These are phyloP conservation scores for Drosophila algonquin DNA, from an alignment of 2,888 invertebrate species.

Conservation along the genomic window DNA sequence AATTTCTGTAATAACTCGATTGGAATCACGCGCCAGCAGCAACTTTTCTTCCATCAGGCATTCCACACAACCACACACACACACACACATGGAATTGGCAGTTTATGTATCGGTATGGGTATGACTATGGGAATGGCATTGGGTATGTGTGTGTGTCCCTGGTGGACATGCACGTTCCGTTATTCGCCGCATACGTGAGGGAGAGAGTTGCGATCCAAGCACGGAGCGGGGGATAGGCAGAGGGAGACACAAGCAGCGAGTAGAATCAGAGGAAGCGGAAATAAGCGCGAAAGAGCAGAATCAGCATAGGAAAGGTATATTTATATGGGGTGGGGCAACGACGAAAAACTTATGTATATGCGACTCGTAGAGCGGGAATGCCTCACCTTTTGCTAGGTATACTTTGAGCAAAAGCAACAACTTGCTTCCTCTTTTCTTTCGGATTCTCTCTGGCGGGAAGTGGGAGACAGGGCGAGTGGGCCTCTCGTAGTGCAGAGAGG, in stretches of 20 bases:
- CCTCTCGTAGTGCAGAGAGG: too few relatives aligned
- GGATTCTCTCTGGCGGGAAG: too few relatives aligned
- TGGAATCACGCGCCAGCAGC: constrained; percentile 80
- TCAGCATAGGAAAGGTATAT: background rate
- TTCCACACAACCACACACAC: constrained; percentile 50
- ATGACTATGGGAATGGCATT: constrained; percentile 27
- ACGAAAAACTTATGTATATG: too few relatives aligned
- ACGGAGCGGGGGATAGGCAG: too few relatives aligned
- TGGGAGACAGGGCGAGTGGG: too few relatives aligned
- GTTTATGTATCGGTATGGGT: constrained; percentile 1
- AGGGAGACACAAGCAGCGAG: background rate
- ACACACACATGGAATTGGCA: constrained; percentile 3
- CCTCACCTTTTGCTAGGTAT: too few relatives aligned
- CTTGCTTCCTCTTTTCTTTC: too few relatives aligned
- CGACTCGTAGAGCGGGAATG: too few relatives aligned
- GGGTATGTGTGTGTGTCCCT: constrained; percentile 56
- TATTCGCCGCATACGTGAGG: constrained; percentile 67
- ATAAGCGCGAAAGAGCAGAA: background rate
- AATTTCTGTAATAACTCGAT: constrained; percentile 80
- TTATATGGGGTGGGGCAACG: background rate
- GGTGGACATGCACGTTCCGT: constrained; percentile 66
- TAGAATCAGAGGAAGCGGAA: background rate
- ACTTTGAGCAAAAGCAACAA: too few relatives aligned
- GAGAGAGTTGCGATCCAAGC: background rate
- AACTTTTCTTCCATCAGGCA: constrained; percentile 76